These are phyloP conservation scores for Nyctibius grandis DNA, from an alignment of 2,797 vertebrate species.

Conservation along the genomic window DNA sequence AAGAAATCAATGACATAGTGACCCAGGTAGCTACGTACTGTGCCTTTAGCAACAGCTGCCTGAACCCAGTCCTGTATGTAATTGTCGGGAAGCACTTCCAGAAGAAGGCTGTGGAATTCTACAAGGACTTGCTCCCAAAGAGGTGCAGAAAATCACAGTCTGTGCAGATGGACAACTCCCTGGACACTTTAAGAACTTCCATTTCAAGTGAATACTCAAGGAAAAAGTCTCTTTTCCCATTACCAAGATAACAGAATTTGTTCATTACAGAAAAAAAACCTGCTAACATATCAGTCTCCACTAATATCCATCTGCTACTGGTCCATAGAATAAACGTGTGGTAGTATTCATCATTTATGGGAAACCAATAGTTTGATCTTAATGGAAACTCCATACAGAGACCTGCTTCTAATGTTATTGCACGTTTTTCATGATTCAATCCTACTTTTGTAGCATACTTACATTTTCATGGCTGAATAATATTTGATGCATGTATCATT, in stretches of 20 bases:
- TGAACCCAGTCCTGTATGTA: conserved; percentile 89
- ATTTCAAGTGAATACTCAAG: conserved; percentile 58
- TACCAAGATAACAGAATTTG: background rate
- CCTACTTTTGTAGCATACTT: background rate
- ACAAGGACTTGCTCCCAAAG: background rate
- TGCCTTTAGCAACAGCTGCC: conserved; percentile 85
- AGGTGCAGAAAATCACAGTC: conserved; percentile 28
- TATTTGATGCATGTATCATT: background rate
- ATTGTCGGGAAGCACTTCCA: conserved; percentile 87
- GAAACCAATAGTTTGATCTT: background rate
- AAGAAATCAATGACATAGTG: conserved; percentile 67
- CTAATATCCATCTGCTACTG: background rate
- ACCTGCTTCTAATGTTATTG: background rate
- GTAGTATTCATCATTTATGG: background rate
- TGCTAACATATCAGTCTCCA: background rate
- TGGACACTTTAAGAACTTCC: conserved; percentile 69
- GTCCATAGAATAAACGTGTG: background rate
- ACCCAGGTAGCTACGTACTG: conserved; percentile 76
- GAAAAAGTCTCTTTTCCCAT: conserved; percentile 15
- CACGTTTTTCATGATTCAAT: background rate
- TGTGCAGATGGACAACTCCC: conserved; percentile 46
- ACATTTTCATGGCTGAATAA: background rate
- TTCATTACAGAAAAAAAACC: background rate
- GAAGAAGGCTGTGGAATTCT: conserved; percentile 78
- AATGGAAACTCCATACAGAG: background rate